A percentile compares a stretch with the other conserved stretches of the same genome.
phyloP scores from a whole-genome alignment of 2,888 invertebrate genomes.

The Phorcus lineatus region DNA sequence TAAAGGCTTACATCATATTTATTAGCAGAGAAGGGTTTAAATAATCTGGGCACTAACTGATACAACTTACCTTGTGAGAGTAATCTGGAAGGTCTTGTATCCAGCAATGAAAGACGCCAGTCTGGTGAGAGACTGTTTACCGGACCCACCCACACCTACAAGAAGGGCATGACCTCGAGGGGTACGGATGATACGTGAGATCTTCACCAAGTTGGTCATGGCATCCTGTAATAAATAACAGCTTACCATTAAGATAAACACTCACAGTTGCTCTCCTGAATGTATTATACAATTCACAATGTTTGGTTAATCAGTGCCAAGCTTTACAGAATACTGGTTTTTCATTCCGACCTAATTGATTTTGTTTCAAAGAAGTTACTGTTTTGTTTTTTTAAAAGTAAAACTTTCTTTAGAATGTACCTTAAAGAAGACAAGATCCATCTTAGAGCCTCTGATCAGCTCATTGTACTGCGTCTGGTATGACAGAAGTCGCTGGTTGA shows the following conservation, averaged over 20 bases:
- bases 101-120: constrained; percentile 97
- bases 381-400: too few species aligned
- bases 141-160: constrained; percentile 97
- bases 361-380: too few species aligned
- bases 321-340: too few species aligned
- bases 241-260: too few species aligned
- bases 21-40: too few species aligned
- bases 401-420: constrained; percentile 41
- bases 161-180: constrained; percentile 96
- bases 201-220: constrained; percentile 94
- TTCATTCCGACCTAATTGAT: too few species aligned
- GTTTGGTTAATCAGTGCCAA: too few species aligned
- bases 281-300: too few species aligned
- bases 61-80: constrained; percentile 84
- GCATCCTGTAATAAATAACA: constrained; percentile 81
- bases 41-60: too few species aligned
- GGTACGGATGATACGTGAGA: constrained; percentile 94
- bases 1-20: too few species aligned
- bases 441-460: constrained; percentile 73
- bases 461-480: constrained; percentile 75
- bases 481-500: constrained; percentile 78
- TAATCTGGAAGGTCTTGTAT: constrained; percentile 96
- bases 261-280: too few species aligned
- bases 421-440: constrained; percentile 77
- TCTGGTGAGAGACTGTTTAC: constrained; percentile 97